phyloP scores from a whole-genome alignment of 2,113 vertebrate genomes.

The Athene cunicularia region DNA sequence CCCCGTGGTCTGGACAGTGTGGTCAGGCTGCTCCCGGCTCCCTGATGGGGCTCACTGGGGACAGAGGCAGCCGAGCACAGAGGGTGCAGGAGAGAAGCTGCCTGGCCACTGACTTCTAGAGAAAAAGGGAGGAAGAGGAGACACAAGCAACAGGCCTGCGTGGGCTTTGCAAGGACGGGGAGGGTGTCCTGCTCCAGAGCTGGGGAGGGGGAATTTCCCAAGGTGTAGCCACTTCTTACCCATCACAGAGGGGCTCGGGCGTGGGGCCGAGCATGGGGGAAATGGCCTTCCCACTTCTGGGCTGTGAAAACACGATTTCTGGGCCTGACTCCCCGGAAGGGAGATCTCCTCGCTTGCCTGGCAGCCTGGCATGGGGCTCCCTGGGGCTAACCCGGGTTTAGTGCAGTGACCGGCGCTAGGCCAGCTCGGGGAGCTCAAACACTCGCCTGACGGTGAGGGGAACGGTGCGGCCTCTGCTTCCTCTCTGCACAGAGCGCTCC shows the following conservation, averaged over 20 bases:
- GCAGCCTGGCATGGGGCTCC: not conserved
- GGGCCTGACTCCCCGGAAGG: not conserved
- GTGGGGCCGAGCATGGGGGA: not conserved
- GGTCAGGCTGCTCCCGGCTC: not conserved
- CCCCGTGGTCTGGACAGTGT: not conserved
- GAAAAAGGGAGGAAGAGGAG: not conserved
- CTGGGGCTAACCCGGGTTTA: not conserved
- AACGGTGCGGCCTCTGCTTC: accelerated
- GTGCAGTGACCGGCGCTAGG: not conserved
- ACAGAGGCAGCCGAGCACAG: not conserved
- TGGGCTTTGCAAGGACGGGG: not conserved
- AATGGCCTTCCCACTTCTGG: not conserved
- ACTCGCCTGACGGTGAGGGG: not conserved
- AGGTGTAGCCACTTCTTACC: not conserved
- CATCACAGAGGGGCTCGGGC: not conserved
- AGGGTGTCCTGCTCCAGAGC: not conserved
- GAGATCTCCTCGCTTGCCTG: not conserved
- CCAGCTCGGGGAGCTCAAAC: not conserved
- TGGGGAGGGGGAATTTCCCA: not conserved
- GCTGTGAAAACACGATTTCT: not conserved
- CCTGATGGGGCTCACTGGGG: not conserved
- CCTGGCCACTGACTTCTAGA: not conserved
- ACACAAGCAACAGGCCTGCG: not conserved
- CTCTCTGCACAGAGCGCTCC: not conserved
- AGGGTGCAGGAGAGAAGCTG: not conserved